Evolutionary conservation across 2,797 vertebrate genomes (phyloP), one percentile per base, ranked within the genome.

Genomic region (Sebastes variabilis): DNA sequence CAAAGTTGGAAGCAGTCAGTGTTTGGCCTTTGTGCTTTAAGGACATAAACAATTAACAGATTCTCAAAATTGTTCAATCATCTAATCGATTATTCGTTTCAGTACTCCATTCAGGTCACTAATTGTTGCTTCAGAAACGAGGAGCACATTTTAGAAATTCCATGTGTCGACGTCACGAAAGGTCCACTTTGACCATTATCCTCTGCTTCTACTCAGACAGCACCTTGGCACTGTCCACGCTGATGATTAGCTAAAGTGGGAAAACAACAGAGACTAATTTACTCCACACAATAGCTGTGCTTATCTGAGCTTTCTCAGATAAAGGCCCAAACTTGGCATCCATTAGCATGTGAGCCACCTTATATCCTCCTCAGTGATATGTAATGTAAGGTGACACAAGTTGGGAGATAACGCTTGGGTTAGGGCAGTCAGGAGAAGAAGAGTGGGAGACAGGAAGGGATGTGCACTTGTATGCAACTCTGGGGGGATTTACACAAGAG

Each of bases 351-450:
- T 79, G 90, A 80, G 85, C 90, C 86, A 94, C 88, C 82, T 86
- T 91, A 94, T 84, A 94, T 82, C 90, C 88, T 83, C 89, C 88
- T 83, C 73, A 75, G 86, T 88, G 90, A 92, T 87, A 77, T 65
- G 88, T 36, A 68, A 78, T 64, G 89, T 92, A 93, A 94, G 85
- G 86, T 90, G 75, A 90, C 88, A 84, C 88, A 92, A 30, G 66
- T 32, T 49, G 92, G 14, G 36, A 77, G 82, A 88, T 81, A 88
- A 80, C 3, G 4, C 49, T 72, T 2, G 11, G 65, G 29, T 55
- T 54, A 36, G 14, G 25, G 30, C 75, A 65, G 36, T 73, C 72
- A 29, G 20, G 62, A 79, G 14, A 75, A 75, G 49, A 54, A 38
- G 30, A 13, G 36, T 38, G 36, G 70, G 10, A 16, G 42, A 7